Percentiles rank a stretch among this genome's conserved stretches.
Conservation (phyloP, 2,888 invertebrate genomes). For the Crocallis elinguaria region DNA sequence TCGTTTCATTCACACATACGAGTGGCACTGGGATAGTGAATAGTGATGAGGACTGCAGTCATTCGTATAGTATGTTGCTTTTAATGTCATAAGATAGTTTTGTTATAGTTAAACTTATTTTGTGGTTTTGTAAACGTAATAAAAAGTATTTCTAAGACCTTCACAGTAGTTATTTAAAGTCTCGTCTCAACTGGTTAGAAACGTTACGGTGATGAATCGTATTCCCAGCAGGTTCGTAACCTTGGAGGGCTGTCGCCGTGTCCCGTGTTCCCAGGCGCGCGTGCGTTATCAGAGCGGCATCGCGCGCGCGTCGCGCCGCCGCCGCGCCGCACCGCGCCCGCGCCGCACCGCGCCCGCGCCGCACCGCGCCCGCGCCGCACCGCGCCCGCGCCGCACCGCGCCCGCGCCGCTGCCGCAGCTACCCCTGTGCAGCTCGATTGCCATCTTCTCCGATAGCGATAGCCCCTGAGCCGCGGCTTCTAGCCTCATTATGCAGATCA, state of each 20-base stretch:
- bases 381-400: conserved; percentile 26
- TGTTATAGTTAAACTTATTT: too few species aligned
- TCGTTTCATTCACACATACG: conserved; percentile 29
- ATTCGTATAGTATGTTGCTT: neutral
- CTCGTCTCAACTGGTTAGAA: neutral
- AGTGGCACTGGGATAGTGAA: neutral
- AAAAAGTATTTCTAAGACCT: neutral
- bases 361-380: conserved; percentile 1
- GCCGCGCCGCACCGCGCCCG: neutral
- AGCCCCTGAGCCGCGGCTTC: conserved; percentile 7
- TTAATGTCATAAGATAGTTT: neutral
- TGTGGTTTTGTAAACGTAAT: neutral
- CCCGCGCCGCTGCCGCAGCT: neutral
- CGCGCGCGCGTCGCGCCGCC: conserved; percentile 29
- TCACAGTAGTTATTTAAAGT: neutral
- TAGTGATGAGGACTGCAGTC: neutral
- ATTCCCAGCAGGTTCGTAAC: conserved; percentile 18
- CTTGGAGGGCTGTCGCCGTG: conserved; percentile 15
- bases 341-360: conserved; percentile 12
- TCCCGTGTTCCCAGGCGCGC: conserved; percentile 41
- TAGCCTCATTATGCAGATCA: conserved; percentile 9
- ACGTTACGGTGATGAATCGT: conserved; percentile 5
- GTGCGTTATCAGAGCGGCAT: conserved; percentile 43
- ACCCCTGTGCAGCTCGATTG: conserved; percentile 10
- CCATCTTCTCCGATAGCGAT: conserved; percentile 15